These are phyloP conservation scores for Drosophila santomea DNA, from an alignment of 1,140 invertebrate species.

Conservation along the genomic window DNA sequence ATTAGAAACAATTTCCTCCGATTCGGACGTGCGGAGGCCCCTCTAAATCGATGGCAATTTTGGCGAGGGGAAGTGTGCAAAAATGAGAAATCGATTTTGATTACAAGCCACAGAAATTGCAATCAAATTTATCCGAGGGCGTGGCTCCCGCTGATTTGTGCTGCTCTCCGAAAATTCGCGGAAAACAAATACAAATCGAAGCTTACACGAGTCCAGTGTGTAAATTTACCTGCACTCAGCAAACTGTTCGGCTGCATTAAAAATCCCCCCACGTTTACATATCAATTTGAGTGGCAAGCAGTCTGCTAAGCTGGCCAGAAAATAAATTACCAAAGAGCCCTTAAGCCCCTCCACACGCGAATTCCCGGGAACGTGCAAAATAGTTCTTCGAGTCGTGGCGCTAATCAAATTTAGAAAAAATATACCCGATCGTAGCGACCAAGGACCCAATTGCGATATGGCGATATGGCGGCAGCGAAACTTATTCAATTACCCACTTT, in stretches of 20 bases:
- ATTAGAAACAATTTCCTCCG: slow-evolving; percentile 67
- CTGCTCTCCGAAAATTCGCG: slow-evolving; percentile 5
- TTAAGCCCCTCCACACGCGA: slow-evolving; percentile 20
- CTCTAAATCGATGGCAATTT: slow-evolving; percentile 54
- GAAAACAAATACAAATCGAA: slow-evolving; percentile 50
- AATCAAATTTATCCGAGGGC: slow-evolving; percentile 29
- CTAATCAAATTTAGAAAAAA: slow-evolving; percentile 76
- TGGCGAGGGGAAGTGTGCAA: slow-evolving; percentile 20
- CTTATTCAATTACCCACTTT: slow-evolving; percentile 82
- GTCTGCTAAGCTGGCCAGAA: slow-evolving; percentile 29
- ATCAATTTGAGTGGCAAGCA: slow-evolving; percentile 53
- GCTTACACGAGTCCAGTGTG: slow-evolving; percentile 30
- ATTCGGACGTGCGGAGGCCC: slow-evolving; percentile 48
- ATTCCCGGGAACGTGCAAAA: slow-evolving; percentile 46
- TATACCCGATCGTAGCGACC: slow-evolving; percentile 20
- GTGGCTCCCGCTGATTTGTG: slow-evolving; percentile 12
- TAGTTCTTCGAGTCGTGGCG: slow-evolving; percentile 51
- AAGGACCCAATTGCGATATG: slow-evolving; percentile 15
- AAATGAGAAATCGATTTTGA: slow-evolving; percentile 61
- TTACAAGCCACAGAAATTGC: slow-evolving; percentile 50
- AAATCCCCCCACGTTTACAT: slow-evolving; percentile 55
- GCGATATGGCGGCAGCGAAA: slow-evolving; percentile 40
- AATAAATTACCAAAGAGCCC: slow-evolving; percentile 47
- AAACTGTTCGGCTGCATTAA: slow-evolving; percentile 58
- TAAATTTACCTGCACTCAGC: slow-evolving; percentile 45